Conservation (phyloP, 2,113 vertebrate genomes). For the Coryphaenoides rupestris region DNA sequence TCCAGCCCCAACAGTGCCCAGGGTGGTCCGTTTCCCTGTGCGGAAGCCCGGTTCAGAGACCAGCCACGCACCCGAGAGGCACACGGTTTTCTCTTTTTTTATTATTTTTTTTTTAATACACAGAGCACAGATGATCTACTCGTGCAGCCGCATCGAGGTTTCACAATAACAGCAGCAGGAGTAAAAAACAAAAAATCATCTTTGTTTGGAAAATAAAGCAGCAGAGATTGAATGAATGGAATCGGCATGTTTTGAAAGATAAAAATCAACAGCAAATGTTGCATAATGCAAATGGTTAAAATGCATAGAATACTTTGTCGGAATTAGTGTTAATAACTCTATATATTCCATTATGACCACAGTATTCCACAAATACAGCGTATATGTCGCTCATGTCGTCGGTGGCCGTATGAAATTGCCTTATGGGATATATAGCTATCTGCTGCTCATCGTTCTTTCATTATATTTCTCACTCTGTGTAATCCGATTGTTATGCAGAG, state of each 20-base stretch:
- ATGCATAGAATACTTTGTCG: too few species aligned
- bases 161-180: not conserved
- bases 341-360: not conserved
- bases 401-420: too few species aligned
- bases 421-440: too few species aligned
- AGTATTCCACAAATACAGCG: too few species aligned
- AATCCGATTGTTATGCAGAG: constrained; percentile 84
- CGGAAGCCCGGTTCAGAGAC: constrained; percentile 57
- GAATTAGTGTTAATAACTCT: not conserved
- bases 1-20: constrained; percentile 64
- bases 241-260: too few species aligned
- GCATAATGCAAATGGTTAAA: too few species aligned
- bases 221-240: too few species aligned
- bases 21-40: constrained; percentile 63
- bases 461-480: constrained; percentile 56
- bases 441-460: constrained; percentile 31
- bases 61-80: constrained; percentile 31
- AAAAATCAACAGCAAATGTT: too few species aligned
- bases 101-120: constrained; percentile 37
- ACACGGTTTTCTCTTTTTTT: constrained; percentile 47
- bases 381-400: too few species aligned
- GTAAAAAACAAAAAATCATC: too few species aligned
- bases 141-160: constrained; percentile 41
- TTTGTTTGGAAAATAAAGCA: too few species aligned
- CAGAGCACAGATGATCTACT: constrained; percentile 44